Evolutionary conservation across 2,113 vertebrate species (phyloP), one percentile per base, ranked within the genome.

Genomic region (Apodemus speciosus): DNA sequence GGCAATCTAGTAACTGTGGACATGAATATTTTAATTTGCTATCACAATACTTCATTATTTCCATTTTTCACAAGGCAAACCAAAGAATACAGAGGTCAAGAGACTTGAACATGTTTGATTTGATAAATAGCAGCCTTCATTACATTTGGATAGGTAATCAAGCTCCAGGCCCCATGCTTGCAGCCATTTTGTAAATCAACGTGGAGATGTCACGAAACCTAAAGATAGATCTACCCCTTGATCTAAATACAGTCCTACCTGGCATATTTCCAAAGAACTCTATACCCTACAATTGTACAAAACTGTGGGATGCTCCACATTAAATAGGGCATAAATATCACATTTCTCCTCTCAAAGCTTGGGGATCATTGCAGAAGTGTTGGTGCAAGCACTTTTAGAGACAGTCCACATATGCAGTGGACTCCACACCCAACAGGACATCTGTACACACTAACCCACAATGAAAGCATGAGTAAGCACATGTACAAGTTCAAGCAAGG

Each of bases 21-120:
- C n/a, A n/a, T 56, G 46, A 91, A 81, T 64, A 87, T 73, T 73
- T 86, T 87, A 80, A 87, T 91, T 87, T 72, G 35, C 16, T 91
- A n/a, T 81, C 23, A 62, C 18, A 64, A 64, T 9, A 38, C 30
- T 80, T 87, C 35, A 66, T 56, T 14, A 53, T 86, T 35, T 66
- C n/a, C 14, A 79, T 77, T 86, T 89, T 64, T 53, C 56, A 90
- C 27, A 66, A 10, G 73, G 80, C 73, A 72, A 90, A 91, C 66
- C 79, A 72, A 80, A 72, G 14, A 43, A 86, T 75, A 56, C 3
- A 27, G 53, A 91, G 46, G 43, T 80, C 83, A 87, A 80, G 66
- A 64, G 30, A 32, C 7, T 64, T 46, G 35, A 21, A 38, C 18
- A 6, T 73, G n/a, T 66, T 80, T 66, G 71, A 56, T 56, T 72